Evolutionary conservation across 2,113 vertebrate species (phyloP).

Genomic region (Crotalus tigris): DNA sequence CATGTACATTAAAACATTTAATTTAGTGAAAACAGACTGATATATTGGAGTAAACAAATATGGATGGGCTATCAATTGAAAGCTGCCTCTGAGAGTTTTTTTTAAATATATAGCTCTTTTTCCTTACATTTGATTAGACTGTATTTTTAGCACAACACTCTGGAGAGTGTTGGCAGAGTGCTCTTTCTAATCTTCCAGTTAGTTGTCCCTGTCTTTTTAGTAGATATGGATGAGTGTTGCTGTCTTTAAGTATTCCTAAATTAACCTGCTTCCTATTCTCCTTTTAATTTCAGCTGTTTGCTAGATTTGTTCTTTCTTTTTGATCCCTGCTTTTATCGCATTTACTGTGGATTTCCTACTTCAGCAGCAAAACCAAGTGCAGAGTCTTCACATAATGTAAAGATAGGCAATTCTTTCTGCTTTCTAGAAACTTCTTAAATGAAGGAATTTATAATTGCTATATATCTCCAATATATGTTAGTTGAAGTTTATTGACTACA

Average conservation of each 20-base stretch:
- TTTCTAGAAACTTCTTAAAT: not conserved
- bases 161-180: slow-evolving; percentile 18
- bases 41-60: not conserved
- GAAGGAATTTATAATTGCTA: not conserved
- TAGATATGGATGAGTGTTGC: not conserved
- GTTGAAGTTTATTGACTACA: not conserved
- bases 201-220: not conserved
- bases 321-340: not conserved
- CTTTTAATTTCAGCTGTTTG: not conserved
- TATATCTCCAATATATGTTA: not conserved
- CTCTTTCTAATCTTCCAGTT: slow-evolving; percentile 3
- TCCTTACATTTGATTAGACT: not conserved
- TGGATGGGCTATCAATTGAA: not conserved
- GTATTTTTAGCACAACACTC: slow-evolving; percentile 29
- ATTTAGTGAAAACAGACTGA: not conserved
- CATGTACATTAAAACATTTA: not conserved
- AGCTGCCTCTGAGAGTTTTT: slow-evolving; percentile 11
- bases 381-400: not conserved
- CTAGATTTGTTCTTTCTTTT: not conserved
- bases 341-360: not conserved
- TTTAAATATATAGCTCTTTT: slow-evolving; percentile 7
- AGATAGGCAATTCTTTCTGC: not conserved
- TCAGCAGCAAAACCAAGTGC: not conserved
- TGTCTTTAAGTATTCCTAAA: slow-evolving; percentile 26
- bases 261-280: not conserved